Base-by-base conservation (phyloP, 2,797 vertebrate genomes). In the Darevskia mixta region DNA sequence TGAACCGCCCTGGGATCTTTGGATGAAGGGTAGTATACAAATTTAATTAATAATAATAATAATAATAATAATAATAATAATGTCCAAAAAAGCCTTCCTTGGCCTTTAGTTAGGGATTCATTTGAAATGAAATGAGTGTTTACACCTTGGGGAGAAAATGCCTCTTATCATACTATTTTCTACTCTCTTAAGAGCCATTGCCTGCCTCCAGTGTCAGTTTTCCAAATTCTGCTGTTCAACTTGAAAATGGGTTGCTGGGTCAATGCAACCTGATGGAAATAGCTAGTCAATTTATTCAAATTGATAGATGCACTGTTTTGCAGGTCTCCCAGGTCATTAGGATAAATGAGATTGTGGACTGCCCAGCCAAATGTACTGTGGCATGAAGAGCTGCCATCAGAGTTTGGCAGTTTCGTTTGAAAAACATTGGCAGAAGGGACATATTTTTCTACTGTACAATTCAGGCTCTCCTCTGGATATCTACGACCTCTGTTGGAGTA, bases 271-370 rank as follows among this genome's bases (percentile, higher is more conserved):
- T 85, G 83, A 85, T 81, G 71, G 71, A 45, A 80, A 85, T 17
- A n/a, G 23, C 41, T 64, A 79, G 82, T 4, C 77, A 3, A 61
- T 85, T 88, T 61, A 79, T 75, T 75, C 67, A 45, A 64, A 76
- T 3, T 23, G 27, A 81, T 55, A 41, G 78, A 55, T 81, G 78
- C 88, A 85, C n/a, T 38, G 45, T 80, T 85, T 79, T 73, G 64
- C 45, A 49, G 83, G 8, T 85, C 69, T 80, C 82, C 49, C 38
- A 73, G 77, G 77, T 73, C 69, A 85, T 88, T 85, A 73, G 55
- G 55, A 73, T 66, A 85, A 79, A 85, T 85, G 82, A 88, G 27
- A 29, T 55, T 88, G 76, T 85, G 69, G 76, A 80, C 29, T 66
- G n/a, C 13, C 55, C n/a, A 49, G 82, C 77, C 76, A 88, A 80